Evolutionary conservation across 1,140 invertebrate species (phyloP), one percentile per base, ranked within the genome.

Genomic region (Campoletis sonorensis): DNA sequence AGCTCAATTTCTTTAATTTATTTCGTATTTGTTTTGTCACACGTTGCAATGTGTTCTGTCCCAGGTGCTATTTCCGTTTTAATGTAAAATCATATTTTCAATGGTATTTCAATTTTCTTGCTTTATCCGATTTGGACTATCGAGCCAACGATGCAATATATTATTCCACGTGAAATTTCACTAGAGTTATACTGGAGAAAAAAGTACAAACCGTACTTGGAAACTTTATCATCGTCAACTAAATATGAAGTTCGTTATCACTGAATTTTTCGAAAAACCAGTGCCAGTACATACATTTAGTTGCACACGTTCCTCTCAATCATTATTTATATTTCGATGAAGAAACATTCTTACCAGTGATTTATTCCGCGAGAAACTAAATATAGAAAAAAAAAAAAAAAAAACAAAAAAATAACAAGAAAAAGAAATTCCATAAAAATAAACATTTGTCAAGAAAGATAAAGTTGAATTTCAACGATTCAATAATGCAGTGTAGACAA

Each of bases 1-100:
- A 58, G 68, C 68, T 79, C 77, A 79, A 70, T 79, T 80, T 71
- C 37, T 80, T n/a, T 80, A 71, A 80, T 80, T 80, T 80, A 80
- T 58, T 45, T 1, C 40, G n/a, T n/a, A n/a, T 8, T 45, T 45
- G 5, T 80, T 80, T 72, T 58, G 61, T 72, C 27, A 54, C n/a
- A n/a, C 68, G 68, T 71, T 80, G 51, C 61, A 54, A 80, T 80
- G 7, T 27, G 79, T 70, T 68, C 27, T 71, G 79, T 72, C 27
- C 79, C 68, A 58, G 79, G 79, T 80, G 79, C 79, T 80, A 80
- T 70, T 80, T 80, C 49, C 68, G 79, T 58, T 80, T 72, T 67
- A n/a, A 51, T 40, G 30, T 45, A 49, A 45, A 11, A 26, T 70
- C 61, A n/a, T n/a, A n/a, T n/a, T n/a, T n/a, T n/a, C n/a, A n/a